These are phyloP conservation scores for Rhizomys pruinosus DNA, from an alignment of 2,113 vertebrate species.

Conservation along the genomic window DNA sequence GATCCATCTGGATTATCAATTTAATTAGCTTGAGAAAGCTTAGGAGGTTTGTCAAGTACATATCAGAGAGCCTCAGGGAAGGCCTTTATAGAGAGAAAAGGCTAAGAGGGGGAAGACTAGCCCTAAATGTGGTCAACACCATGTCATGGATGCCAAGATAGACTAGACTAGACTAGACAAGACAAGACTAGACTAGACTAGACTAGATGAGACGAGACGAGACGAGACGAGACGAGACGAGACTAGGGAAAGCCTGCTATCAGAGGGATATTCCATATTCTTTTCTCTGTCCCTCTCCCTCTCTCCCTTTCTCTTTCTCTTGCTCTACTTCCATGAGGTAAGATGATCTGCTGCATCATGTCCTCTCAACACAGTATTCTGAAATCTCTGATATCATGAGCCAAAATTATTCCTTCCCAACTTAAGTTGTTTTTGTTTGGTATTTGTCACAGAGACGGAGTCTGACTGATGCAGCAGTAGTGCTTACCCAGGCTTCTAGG, in stretches of 20 bases:
- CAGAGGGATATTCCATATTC: neutral
- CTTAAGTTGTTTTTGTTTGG: neutral
- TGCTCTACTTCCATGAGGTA: neutral
- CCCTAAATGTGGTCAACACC: neutral
- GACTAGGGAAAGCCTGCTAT: neutral
- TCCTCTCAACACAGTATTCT: neutral
- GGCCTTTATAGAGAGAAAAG: neutral
- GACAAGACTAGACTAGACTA: too few species aligned
- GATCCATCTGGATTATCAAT: neutral
- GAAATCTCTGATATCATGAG: too few species aligned
- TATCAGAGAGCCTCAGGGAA: neutral
- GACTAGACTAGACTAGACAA: too few species aligned
- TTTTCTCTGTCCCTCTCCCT: neutral
- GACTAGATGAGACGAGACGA: too few species aligned
- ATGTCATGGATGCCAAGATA: neutral
- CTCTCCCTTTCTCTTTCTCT: neutral
- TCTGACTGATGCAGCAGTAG: neutral
- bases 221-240: too few species aligned
- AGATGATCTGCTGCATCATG: neutral
- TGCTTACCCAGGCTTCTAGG: too few species aligned
- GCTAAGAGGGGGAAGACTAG: neutral
- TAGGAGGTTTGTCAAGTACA: neutral
- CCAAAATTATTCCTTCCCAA: too few species aligned
- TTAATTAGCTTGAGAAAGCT: neutral
- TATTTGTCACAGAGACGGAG: neutral